These are phyloP conservation scores for Candoia aspera DNA, from an alignment of 2,113 vertebrate species.

Conservation along the genomic window DNA sequence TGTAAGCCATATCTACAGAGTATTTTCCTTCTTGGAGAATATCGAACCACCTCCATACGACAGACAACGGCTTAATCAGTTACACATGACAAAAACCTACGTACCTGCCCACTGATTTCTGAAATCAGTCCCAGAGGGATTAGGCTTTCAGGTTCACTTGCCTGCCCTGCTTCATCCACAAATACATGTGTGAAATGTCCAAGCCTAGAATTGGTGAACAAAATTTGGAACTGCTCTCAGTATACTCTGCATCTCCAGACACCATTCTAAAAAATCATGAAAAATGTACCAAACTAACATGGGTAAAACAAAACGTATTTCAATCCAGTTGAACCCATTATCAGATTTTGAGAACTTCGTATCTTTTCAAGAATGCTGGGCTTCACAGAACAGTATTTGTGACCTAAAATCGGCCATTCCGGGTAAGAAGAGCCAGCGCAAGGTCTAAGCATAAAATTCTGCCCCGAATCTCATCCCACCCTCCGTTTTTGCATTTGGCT, in stretches of 20 bases:
- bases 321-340: not conserved
- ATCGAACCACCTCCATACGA: not conserved
- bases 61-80: not conserved
- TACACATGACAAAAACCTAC: not conserved
- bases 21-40: not conserved
- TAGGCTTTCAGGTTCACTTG: conserved; percentile 90
- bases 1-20: not conserved
- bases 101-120: conserved; percentile 86
- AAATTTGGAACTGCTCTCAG: conserved; percentile 2
- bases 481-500: no score
- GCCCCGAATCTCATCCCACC: no score
- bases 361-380: not conserved
- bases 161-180: conserved; percentile 95
- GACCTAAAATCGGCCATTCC: no score
- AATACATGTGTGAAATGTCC: conserved; percentile 95
- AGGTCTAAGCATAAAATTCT: no score
- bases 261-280: not conserved
- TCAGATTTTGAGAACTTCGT: not conserved
- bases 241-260: conserved; percentile 55
- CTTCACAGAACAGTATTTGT: not conserved
- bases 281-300: not conserved
- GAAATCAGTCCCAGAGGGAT: conserved; percentile 90
- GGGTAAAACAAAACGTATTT: not conserved
- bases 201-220: conserved; percentile 70
- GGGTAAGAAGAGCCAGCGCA: no score